A percentile compares a stretch with the other conserved stretches of the same genome.
Evolutionary conservation across 2,113 vertebrate species (phyloP).

Genomic region (Hypocryptadius cinnamomeus): DNA sequence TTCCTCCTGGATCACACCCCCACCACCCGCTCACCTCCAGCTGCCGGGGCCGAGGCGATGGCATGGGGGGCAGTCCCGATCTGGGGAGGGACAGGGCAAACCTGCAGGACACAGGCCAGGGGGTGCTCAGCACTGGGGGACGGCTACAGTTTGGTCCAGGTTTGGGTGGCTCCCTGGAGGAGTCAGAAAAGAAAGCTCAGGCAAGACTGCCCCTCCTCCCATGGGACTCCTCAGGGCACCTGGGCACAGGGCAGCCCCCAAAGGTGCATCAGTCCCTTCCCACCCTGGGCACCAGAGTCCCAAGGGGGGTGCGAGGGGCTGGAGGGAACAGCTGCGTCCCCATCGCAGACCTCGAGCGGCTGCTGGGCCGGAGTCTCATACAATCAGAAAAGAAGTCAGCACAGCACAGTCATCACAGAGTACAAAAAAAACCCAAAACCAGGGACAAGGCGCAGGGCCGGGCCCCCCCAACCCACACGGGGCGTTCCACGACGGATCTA

Average conservation of each 20-base stretch:
- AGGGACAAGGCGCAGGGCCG: neutral
- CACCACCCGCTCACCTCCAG: rapidly evolving
- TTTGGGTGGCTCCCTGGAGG: neutral
- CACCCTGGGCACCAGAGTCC: neutral
- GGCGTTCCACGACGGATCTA: slow-evolving; percentile 22
- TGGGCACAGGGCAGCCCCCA: neutral
- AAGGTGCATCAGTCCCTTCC: neutral
- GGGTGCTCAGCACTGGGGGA: rapidly evolving
- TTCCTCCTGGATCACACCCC: neutral
- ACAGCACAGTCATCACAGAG: slow-evolving; percentile 64
- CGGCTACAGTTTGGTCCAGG: rapidly evolving
- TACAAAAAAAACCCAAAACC: neutral
- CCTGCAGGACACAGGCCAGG: neutral
- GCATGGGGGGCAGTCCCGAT: rapidly evolving
- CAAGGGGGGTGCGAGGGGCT: neutral
- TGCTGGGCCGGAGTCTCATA: slow-evolving; percentile 36
- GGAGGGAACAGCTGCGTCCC: neutral
- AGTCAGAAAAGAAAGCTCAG: neutral
- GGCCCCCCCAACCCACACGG: slow-evolving; percentile 24
- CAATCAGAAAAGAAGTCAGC: slow-evolving; percentile 64
- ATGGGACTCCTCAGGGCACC: neutral
- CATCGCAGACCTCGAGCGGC: neutral
- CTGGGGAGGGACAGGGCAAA: rapidly evolving
- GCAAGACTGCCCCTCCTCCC: neutral
- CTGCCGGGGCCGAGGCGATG: rapidly evolving